Base-by-base conservation (phyloP, 2,888 invertebrate genomes). In the Chelonus formosanus region DNA sequence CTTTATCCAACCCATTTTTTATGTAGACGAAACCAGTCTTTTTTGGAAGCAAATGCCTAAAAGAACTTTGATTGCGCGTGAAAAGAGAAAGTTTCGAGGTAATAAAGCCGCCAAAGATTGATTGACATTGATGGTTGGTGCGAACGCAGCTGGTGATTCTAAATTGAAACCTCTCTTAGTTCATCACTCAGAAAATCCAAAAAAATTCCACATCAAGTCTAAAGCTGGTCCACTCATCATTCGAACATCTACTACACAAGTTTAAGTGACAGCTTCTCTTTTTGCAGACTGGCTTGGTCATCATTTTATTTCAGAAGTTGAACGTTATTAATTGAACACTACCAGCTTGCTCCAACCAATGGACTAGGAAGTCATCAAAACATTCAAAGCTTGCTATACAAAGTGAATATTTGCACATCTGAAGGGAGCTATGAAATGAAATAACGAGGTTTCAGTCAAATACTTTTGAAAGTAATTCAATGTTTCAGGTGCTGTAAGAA, bases 301-400 rank as follows among this genome's bases (percentile, higher is more conserved):
- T 70, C 74, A 70, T 74, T 72, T 32, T 5, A 40, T 40, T 5
- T 5, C 40, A 5, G 40, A 40, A 40, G 40, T 40, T 5, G 40
- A 40, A 40, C 40, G 40, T 40, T 40, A 40, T 40, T 40, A 5
- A 40, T 69, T 63, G 50, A 76, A 76, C 70, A 77, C 74, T n/a
- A 75, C 73, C 61, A 73, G 72, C 54, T 58, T 76, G 31, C 62
- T 78, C 56, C 76, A 78, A 71, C 75, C 75, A 56, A 56, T 77
- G 65, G 73, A 76, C 67, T 75, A 79, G 71, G 74, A 75, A 55
- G 76, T 76, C 61, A 77, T 76, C 67, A 65, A 74, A 67, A 73
- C 74, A 53, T 79, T 78, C 69, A 78, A 76, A 66, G 71, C 72
- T 53, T 69, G 74, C 52, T 78, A 76, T 62, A 58, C 76, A 3